These are phyloP conservation scores for Gasterosteus aculeatus DNA, from an alignment of 2,113 vertebrate genomes.

Conservation along the genomic window DNA sequence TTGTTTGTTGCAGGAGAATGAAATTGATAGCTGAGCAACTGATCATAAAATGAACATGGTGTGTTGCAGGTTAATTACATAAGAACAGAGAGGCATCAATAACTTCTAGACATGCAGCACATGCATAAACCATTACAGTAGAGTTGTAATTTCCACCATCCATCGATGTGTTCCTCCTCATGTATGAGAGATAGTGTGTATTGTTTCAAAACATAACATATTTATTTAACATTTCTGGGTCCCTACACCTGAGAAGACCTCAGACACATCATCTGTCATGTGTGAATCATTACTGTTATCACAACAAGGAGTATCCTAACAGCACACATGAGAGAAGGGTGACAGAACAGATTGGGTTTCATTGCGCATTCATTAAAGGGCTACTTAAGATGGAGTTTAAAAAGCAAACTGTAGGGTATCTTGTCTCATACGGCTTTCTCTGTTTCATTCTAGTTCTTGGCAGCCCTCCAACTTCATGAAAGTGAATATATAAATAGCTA, in stretches of 20 bases:
- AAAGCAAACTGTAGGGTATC: no score
- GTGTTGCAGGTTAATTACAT: conserved; percentile 46
- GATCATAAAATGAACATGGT: conserved; percentile 45
- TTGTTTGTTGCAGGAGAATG: conserved; percentile 53
- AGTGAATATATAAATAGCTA: neutral
- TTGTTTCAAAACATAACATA: conserved; percentile 1
- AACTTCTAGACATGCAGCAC: neutral
- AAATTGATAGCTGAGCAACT: conserved; percentile 34
- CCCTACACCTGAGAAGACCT: neutral
- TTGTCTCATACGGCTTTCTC: neutral
- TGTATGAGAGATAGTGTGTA: neutral
- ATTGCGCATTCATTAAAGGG: neutral
- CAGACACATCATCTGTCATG: neutral
- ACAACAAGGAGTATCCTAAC: neutral
- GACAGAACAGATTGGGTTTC: neutral
- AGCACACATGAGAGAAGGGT: neutral
- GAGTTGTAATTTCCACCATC: neutral
- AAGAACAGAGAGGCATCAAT: neutral
- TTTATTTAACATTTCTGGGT: neutral
- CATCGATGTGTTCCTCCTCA: neutral
- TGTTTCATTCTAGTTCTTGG: neutral
- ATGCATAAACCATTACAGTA: neutral
- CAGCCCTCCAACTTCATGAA: neutral
- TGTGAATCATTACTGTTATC: conserved; percentile 11
- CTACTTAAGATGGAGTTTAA: neutral